Evolutionary conservation across 2,113 vertebrate genomes (phyloP).

Genomic region (Diadophis punctatus): DNA sequence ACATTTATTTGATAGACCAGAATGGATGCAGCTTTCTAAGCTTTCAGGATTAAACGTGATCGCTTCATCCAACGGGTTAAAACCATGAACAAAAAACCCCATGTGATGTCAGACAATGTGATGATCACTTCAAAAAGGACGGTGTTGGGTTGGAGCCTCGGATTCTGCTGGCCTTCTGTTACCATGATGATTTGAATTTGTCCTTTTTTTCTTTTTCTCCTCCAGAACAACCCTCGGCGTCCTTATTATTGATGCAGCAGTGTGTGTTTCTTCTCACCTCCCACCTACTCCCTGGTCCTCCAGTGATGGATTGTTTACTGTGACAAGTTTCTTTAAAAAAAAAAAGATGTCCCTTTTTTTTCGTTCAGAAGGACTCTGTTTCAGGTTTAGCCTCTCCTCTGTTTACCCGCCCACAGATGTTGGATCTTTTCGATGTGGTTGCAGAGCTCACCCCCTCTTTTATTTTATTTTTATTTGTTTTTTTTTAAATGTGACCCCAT

Average conservation of each 20-base stretch:
- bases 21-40: not conserved
- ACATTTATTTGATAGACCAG: not conserved
- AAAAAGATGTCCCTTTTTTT: not conserved
- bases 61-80: not conserved
- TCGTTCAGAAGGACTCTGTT: not conserved
- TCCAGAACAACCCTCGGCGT: slow-evolving; percentile 93
- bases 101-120: not conserved
- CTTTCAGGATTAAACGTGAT: not conserved
- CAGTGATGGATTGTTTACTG: not conserved
- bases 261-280: not conserved
- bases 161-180: not conserved
- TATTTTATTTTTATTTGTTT: not conserved
- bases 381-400: not conserved
- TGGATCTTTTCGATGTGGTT: not conserved
- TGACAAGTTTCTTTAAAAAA: not conserved
- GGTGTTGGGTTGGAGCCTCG: not conserved
- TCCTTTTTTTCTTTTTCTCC: not conserved
- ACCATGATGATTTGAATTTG: not conserved
- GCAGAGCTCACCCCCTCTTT: not conserved
- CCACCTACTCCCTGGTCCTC: not conserved
- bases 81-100: not conserved
- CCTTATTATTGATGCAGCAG: slow-evolving; percentile 91
- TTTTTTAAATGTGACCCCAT: not conserved
- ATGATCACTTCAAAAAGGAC: not conserved
- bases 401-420: not conserved